Evolutionary conservation across 2,888 invertebrate genomes (phyloP).

Genomic region (Germaria angustata): DNA sequence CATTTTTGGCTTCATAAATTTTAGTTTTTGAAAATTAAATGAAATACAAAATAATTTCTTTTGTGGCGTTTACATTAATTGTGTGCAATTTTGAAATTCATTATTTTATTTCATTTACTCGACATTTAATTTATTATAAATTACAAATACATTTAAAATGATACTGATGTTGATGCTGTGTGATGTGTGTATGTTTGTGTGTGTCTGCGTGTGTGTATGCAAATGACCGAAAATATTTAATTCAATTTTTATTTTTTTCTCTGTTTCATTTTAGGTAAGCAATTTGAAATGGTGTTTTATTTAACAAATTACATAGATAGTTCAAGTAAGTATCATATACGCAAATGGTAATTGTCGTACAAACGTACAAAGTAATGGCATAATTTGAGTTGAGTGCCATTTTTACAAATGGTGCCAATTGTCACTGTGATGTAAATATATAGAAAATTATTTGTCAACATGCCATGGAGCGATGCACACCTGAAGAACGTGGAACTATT

Average conservation of each 20-base stretch:
- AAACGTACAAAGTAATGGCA: too few species aligned
- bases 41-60: slow-evolving; percentile 11
- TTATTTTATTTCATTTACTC: slow-evolving; percentile 29
- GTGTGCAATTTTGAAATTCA: slow-evolving; percentile 28
- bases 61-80: neutral
- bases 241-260: neutral
- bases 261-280: slow-evolving; percentile 49
- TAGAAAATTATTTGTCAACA: too few species aligned
- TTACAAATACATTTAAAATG: slow-evolving; percentile 18
- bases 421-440: too few species aligned
- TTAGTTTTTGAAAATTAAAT: slow-evolving; percentile 34
- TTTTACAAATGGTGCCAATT: too few species aligned
- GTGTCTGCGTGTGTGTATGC: neutral
- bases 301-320: neutral
- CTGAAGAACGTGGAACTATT: too few species aligned
- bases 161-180: slow-evolving; percentile 5
- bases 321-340: slow-evolving; percentile 10
- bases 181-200: neutral
- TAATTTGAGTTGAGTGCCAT: too few species aligned
- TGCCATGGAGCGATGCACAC: too few species aligned
- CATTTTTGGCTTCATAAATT: slow-evolving; percentile 36
- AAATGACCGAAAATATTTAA: slow-evolving; percentile 19
- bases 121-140: neutral
- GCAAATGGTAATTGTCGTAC: too few species aligned
- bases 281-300: neutral